These are phyloP conservation scores for Cosmia trapezina DNA, from an alignment of 2,888 invertebrate genomes.

Conservation along the genomic window DNA sequence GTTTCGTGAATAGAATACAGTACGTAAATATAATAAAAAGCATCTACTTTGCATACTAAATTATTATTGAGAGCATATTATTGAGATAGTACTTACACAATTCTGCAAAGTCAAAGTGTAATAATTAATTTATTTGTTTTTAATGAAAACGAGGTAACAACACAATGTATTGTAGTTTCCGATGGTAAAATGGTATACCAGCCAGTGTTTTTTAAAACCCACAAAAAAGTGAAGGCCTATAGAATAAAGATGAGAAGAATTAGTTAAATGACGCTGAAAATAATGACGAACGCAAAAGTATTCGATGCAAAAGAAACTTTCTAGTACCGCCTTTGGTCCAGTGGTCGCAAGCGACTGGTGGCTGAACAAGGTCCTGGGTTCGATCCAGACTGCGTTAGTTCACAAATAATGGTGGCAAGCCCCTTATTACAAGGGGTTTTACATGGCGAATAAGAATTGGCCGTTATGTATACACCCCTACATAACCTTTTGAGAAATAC, in stretches of 20 bases:
- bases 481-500: neutral
- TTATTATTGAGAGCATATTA: slow-evolving; percentile 9
- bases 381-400: neutral
- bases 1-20: neutral
- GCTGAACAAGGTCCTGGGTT: neutral
- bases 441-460: neutral
- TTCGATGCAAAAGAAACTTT: neutral
- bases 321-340: neutral
- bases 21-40: slow-evolving; percentile 1
- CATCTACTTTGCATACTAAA: slow-evolving; percentile 14
- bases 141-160: neutral
- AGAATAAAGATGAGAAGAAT: slow-evolving; percentile 10
- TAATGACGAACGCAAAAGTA: neutral
- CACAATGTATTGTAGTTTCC: slow-evolving; percentile 13
- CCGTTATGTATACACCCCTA: neutral
- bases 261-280: slow-evolving; percentile 3
- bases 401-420: neutral
- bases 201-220: slow-evolving; percentile 23
- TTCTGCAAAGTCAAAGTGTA: slow-evolving; percentile 43
- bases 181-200: slow-evolving; percentile 12
- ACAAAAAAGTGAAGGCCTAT: neutral
- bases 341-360: neutral
- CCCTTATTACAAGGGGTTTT: neutral
- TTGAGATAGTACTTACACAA: slow-evolving; percentile 41
- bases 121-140: slow-evolving; percentile 15